Percentiles rank a stretch among this genome's conserved stretches.
These are phyloP conservation scores for Hestina assimilis DNA, from an alignment of 1,140 invertebrate species.

Conservation along the genomic window DNA sequence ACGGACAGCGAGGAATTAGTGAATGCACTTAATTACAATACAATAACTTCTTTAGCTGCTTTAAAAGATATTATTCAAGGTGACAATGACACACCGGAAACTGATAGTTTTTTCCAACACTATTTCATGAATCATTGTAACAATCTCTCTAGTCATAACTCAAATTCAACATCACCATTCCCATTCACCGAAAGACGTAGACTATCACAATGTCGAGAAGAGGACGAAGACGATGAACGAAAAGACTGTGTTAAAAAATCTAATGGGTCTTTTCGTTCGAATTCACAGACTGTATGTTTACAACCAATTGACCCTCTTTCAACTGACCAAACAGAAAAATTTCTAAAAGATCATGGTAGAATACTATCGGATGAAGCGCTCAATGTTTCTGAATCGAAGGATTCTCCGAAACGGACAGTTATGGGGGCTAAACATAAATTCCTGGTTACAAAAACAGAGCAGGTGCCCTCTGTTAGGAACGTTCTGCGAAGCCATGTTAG, in stretches of 20 bases:
- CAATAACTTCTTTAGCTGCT: slow-evolving; percentile 82
- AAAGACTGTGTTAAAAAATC: slow-evolving; percentile 47
- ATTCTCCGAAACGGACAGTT: slow-evolving; percentile 61
- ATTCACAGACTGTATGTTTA: slow-evolving; percentile 28
- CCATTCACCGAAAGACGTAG: slow-evolving; percentile 82
- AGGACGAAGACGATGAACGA: slow-evolving; percentile 86
- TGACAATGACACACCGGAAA: slow-evolving; percentile 80
- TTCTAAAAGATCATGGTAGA: slow-evolving; percentile 7
- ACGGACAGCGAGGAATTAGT: slow-evolving; percentile 82
- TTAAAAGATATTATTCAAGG: slow-evolving; percentile 83
- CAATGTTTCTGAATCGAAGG: slow-evolving; percentile 21
- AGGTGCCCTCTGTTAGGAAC: slow-evolving; percentile 57
- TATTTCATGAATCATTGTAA: slow-evolving; percentile 86
- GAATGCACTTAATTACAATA: slow-evolving; percentile 84
- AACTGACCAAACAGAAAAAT: background rate
- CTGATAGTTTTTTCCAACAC: slow-evolving; percentile 84
- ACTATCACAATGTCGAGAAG: slow-evolving; percentile 88
- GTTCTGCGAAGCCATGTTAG: slow-evolving; percentile 78
- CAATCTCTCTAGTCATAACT: slow-evolving; percentile 80
- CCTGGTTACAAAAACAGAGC: slow-evolving; percentile 57
- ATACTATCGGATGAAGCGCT: background rate
- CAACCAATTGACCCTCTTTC: background rate
- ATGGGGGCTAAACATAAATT: slow-evolving; percentile 67
- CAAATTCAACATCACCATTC: slow-evolving; percentile 77
- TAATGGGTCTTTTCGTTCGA: slow-evolving; percentile 21